Conservation (phyloP, 2,113 vertebrate species). For the Chaetops frenatus region DNA sequence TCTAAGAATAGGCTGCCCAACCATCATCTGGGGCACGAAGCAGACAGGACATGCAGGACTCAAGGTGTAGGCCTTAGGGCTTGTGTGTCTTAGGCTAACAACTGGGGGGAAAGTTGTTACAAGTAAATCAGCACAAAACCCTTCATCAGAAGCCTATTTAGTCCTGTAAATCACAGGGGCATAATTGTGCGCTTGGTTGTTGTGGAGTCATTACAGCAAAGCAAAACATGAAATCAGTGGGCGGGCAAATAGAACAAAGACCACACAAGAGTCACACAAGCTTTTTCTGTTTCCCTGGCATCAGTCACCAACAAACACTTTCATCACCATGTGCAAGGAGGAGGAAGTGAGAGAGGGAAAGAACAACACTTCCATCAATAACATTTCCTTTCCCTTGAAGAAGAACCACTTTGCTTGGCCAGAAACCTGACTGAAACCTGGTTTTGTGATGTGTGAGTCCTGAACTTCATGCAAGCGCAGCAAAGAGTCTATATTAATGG, state of each 20-base stretch:
- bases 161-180: not conserved
- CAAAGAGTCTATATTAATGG: not conserved
- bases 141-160: not conserved
- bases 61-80: not conserved
- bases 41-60: not conserved
- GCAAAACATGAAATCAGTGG: not conserved
- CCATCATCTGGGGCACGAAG: not conserved
- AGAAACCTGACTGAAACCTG: not conserved
- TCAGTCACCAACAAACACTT: not conserved
- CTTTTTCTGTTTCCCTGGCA: not conserved
- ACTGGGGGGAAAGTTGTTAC: not conserved
- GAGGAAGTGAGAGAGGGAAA: not conserved
- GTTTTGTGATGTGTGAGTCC: not conserved
- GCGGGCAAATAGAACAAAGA: not conserved
- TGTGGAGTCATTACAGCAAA: not conserved
- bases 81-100: not conserved
- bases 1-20: constrained; percentile 8
- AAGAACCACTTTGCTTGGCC: not conserved
- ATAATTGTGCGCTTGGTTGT: not conserved
- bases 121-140: not conserved
- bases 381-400: not conserved
- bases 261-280: accelerated
- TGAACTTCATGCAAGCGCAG: not conserved
- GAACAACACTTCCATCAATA: not conserved
- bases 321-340: not conserved